Base-by-base conservation (phyloP, 2,888 invertebrate genomes). In the Leucoma salicis region DNA sequence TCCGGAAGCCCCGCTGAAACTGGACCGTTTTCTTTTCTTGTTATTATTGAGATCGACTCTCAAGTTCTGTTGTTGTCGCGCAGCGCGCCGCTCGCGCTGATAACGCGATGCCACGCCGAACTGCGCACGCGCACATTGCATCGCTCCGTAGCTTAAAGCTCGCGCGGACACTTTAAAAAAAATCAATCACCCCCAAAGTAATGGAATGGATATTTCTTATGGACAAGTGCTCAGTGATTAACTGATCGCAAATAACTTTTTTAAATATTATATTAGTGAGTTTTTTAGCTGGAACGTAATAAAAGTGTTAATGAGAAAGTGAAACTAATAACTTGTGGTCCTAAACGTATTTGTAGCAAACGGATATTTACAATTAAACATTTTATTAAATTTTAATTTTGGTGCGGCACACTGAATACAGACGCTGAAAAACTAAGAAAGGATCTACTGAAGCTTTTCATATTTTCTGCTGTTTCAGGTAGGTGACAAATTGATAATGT, bases 11-110 rank as follows among this genome's bases (percentile, higher is more conserved):
- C 78, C 76, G 79, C 89, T 89, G 89, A 89, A 89, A 89, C 89
- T 89, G 89, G 89, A 88, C 89, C 89, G 89, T 89, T 88, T 89
- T 89, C 88, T 89, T 89, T 89, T 88, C 88, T 88, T 89, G 88
- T 89, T 88, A 83, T 87, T 88, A 88, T 88, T 88, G 86, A 87
- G 88, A 86, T 85, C 85, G 86, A 74, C 78, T 82, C 85, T 84
- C 82, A 85, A 84, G 87, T 82, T 87, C 87, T 88, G 88, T 88
- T 88, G 88, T 88, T 86, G 87, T 87, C 85, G 86, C 80, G 80
- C 82, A 78, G 82, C 78, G 82, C 79, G 78, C 78, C 79, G 79
- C 81, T 78, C 77, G 82, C 82, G 84, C 82, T 88, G 89, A 89
- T 89, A 89, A 89, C 87, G 86, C 84, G 86, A 87, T 83, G 88